These are phyloP conservation scores for Mechanitis messenoides DNA, from an alignment of 2,888 invertebrate genomes.

Conservation along the genomic window DNA sequence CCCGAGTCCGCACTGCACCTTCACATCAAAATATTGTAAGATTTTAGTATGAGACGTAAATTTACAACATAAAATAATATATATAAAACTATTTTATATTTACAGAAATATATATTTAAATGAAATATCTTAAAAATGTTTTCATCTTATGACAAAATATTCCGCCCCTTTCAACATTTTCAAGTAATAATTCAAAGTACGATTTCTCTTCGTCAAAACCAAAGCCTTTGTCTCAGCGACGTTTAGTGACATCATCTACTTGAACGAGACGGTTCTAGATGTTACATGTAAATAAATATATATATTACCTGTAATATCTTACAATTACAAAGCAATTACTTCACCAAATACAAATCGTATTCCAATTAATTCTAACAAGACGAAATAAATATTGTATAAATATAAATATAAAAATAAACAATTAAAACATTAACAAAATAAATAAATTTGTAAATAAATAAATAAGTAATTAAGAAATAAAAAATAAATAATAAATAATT, in stretches of 20 bases:
- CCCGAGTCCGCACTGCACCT: constrained; percentile 25
- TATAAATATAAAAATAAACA: neutral
- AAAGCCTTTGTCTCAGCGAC: constrained; percentile 48
- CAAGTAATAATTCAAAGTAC: constrained; percentile 34
- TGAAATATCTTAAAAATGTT: too few species aligned
- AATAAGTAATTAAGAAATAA: too few species aligned
- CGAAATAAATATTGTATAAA: neutral
- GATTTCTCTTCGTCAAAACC: constrained; percentile 54
- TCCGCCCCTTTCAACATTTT: constrained; percentile 4
- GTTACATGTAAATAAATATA: too few species aligned
- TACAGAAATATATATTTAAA: too few species aligned
- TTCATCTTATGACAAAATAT: neutral
- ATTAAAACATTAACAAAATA: constrained; percentile 33
- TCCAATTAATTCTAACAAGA: neutral
- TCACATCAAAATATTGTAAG: constrained; percentile 6
- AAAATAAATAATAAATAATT: too few species aligned
- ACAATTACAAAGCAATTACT: too few species aligned
- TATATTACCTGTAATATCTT: too few species aligned
- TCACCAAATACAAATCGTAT: neutral
- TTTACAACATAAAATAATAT: too few species aligned
- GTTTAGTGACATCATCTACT: constrained; percentile 62
- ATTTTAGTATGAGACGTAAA: too few species aligned
- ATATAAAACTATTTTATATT: too few species aligned
- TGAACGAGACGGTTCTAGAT: constrained; percentile 3
- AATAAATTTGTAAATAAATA: neutral